Percentiles rank a stretch among this genome's conserved stretches.
These are phyloP conservation scores for Tortrix viridana DNA, from an alignment of 2,888 invertebrate genomes.

Conservation along the genomic window DNA sequence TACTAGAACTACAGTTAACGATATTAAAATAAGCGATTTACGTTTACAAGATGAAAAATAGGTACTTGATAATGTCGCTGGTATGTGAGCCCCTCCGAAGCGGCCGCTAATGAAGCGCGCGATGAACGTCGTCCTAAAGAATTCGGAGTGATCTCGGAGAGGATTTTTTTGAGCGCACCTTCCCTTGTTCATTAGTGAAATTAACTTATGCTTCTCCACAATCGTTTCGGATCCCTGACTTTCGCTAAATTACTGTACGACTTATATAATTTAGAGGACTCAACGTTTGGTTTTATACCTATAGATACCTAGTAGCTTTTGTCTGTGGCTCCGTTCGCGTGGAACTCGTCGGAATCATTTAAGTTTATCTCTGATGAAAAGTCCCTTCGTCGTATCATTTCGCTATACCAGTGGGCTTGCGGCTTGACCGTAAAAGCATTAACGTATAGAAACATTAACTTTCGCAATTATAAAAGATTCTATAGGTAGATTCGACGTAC, in stretches of 20 bases:
- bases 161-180: slow-evolving; percentile 80
- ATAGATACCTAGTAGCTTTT: slow-evolving; percentile 18
- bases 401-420: no score
- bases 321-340: no score
- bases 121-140: slow-evolving; percentile 81
- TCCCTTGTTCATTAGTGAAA: slow-evolving; percentile 83
- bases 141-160: slow-evolving; percentile 80
- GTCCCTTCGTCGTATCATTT: no score
- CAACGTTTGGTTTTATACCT: slow-evolving; percentile 14
- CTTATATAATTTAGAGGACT: slow-evolving; percentile 12
- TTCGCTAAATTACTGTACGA: slow-evolving; percentile 65
- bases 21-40: no score
- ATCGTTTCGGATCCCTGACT: slow-evolving; percentile 63
- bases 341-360: no score
- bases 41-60: no score
- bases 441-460: no score
- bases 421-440: no score
- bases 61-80: slow-evolving; percentile 5
- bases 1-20: no score
- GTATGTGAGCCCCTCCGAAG: slow-evolving; percentile 59
- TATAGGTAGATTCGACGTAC: no score
- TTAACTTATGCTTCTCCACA: slow-evolving; percentile 79
- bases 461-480: no score
- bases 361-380: no score
- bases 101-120: slow-evolving; percentile 80